Evolutionary conservation across 2,888 invertebrate species (phyloP).

Genomic region (Erannis defoliaria): DNA sequence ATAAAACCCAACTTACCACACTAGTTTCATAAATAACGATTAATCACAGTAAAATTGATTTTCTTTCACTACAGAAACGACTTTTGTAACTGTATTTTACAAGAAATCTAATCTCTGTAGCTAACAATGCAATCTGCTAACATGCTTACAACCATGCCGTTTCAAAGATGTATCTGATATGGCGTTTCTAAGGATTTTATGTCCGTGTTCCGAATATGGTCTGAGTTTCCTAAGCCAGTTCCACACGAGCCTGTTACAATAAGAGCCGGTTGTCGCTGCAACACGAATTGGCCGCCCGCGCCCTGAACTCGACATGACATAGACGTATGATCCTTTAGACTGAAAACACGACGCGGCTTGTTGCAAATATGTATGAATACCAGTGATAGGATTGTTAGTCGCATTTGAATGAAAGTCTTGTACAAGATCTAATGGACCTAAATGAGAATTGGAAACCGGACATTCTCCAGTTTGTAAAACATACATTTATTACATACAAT

Average conservation of each 20-base stretch:
- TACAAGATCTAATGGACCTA: no score
- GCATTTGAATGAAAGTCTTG: not conserved
- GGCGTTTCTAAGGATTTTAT: not conserved
- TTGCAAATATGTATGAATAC: slow-evolving; percentile 32
- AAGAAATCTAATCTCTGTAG: no score
- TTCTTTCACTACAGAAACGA: no score
- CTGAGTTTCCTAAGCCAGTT: not conserved
- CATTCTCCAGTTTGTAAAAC: no score
- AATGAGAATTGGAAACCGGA: no score
- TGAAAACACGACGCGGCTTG: slow-evolving; percentile 45
- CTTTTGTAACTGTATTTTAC: no score
- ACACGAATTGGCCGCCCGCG: slow-evolving; percentile 60
- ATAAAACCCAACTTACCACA: no score
- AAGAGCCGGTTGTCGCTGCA: slow-evolving; percentile 52
- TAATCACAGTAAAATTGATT: no score
- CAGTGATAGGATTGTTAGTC: not conserved
- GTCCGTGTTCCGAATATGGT: slow-evolving; percentile 4
- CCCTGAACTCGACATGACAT: slow-evolving; percentile 48
- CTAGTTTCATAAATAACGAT: no score
- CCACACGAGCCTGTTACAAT: slow-evolving; percentile 40
- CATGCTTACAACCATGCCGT: not conserved
- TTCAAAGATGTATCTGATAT: not conserved
- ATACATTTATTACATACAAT: no score
- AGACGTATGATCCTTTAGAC: slow-evolving; percentile 58
- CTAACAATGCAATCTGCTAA: not conserved